Conservation (phyloP, 2,113 vertebrate genomes). For the Ageneiosus marmoratus region DNA sequence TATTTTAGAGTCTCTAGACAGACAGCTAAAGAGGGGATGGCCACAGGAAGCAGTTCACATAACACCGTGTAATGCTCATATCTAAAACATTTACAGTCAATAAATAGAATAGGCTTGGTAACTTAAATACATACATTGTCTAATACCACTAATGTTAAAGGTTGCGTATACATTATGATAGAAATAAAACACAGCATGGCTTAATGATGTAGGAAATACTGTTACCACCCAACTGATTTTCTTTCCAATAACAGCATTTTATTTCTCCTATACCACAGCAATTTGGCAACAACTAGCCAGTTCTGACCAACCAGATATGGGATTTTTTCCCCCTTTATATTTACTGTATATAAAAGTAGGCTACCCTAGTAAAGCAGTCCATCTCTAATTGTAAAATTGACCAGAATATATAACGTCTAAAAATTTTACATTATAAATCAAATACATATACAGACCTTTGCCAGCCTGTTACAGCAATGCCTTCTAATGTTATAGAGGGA, state of each 20-base stretch:
- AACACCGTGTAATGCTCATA: slow-evolving; percentile 76
- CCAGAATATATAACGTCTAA: not conserved
- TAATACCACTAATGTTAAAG: not conserved
- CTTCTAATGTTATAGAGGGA: slow-evolving; percentile 63
- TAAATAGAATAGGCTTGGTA: not conserved
- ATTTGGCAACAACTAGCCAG: not conserved
- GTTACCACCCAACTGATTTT: not conserved
- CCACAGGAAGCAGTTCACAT: slow-evolving; percentile 76
- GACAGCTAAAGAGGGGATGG: slow-evolving; percentile 74
- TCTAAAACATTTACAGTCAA: slow-evolving; percentile 50
- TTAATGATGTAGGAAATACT: not conserved
- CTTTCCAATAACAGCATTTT: not conserved
- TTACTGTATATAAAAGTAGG: not conserved
- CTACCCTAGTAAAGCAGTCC: not conserved
- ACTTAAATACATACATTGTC: not conserved
- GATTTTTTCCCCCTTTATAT: not conserved
- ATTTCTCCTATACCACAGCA: not conserved
- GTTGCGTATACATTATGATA: not conserved
- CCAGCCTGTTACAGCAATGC: slow-evolving; percentile 77
- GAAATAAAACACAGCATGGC: not conserved
- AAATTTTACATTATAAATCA: not conserved
- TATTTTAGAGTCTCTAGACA: slow-evolving; percentile 69
- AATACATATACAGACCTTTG: slow-evolving; percentile 70
- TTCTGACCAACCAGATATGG: not conserved
- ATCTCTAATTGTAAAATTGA: not conserved